phyloP scores from a whole-genome alignment of 30 jellyfish, hydroid and myxozoan species.

The Haliclystus octoradiatus region DNA sequence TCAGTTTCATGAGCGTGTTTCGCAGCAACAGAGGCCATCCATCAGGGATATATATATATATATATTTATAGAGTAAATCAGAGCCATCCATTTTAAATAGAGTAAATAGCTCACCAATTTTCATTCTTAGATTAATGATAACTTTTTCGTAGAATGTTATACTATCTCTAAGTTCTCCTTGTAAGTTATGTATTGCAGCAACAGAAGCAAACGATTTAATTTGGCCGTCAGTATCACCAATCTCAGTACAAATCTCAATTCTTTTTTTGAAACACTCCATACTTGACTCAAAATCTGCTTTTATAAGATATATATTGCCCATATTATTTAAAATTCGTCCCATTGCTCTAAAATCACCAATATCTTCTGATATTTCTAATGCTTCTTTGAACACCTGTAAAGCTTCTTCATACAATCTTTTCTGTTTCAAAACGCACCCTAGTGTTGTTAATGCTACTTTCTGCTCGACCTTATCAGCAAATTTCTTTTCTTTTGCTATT shows the following conservation, averaged over 20 bases:
- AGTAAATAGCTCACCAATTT: conserved; percentile 87
- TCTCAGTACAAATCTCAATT: conserved; percentile 49
- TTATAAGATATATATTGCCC: conserved; percentile 61
- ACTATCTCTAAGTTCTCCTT: conserved; percentile 73
- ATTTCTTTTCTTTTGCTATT: conserved; percentile 63
- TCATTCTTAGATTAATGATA: conserved; percentile 70
- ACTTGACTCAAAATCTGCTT: conserved; percentile 75
- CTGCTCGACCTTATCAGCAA: conserved; percentile 51
- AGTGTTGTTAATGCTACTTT: conserved; percentile 67
- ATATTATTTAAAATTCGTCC: conserved; percentile 80
- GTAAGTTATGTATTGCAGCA: conserved; percentile 49
- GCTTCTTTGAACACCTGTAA: conserved; percentile 67
- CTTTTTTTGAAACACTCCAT: conserved; percentile 59
- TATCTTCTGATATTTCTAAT: conserved; percentile 74
- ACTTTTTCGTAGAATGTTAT: conserved; percentile 67
- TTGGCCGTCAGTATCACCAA: conserved; percentile 70
- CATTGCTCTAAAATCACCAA: conserved; percentile 56
- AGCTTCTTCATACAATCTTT: conserved; percentile 69
- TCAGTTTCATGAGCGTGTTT: too few species aligned
- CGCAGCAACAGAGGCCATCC: too few species aligned
- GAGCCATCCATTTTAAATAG: too few species aligned
- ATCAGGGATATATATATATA: too few species aligned
- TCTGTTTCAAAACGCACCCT: conserved; percentile 56
- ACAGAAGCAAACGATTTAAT: conserved; percentile 75
- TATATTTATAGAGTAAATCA: too few species aligned